These are phyloP conservation scores for Limnephilus rhombicus DNA, from an alignment of 2,888 invertebrate species.

Conservation along the genomic window DNA sequence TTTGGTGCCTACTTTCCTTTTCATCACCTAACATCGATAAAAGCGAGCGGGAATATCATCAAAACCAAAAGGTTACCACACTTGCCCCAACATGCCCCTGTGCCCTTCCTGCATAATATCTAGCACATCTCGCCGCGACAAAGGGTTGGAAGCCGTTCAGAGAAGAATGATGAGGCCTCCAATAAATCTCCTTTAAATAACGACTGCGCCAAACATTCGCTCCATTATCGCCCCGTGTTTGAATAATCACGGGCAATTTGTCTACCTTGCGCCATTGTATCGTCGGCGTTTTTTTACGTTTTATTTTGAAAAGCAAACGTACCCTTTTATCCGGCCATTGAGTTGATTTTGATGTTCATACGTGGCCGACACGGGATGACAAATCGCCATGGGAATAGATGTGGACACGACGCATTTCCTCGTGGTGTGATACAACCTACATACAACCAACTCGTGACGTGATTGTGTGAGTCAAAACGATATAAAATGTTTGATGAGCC, in stretches of 20 bases:
- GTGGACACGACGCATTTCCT: constrained; percentile 37
- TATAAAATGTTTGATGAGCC: not conserved
- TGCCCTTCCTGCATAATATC: not conserved
- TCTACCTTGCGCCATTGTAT: constrained; percentile 57
- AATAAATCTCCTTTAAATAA: constrained; percentile 59
- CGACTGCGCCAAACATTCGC: constrained; percentile 57
- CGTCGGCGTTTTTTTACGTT: constrained; percentile 37
- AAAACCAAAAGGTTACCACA: not conserved
- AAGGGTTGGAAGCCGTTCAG: constrained; percentile 49
- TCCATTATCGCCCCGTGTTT: constrained; percentile 66
- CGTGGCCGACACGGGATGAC: constrained; percentile 48
- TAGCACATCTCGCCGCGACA: constrained; percentile 19
- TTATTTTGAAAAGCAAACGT: constrained; percentile 44
- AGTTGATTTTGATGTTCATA: constrained; percentile 59
- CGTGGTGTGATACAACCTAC: not conserved
- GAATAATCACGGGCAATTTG: constrained; percentile 65
- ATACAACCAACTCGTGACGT: not conserved
- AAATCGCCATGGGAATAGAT: constrained; percentile 56
- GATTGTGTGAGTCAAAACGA: not conserved
- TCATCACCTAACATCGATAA: not conserved
- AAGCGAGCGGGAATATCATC: not conserved
- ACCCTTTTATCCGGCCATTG: constrained; percentile 55
- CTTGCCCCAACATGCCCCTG: not conserved
- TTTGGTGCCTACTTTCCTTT: too few species aligned
- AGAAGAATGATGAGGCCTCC: constrained; percentile 37